Evolutionary conservation across 2,888 invertebrate species (phyloP).

Genomic region (Physocephala rufipes): DNA sequence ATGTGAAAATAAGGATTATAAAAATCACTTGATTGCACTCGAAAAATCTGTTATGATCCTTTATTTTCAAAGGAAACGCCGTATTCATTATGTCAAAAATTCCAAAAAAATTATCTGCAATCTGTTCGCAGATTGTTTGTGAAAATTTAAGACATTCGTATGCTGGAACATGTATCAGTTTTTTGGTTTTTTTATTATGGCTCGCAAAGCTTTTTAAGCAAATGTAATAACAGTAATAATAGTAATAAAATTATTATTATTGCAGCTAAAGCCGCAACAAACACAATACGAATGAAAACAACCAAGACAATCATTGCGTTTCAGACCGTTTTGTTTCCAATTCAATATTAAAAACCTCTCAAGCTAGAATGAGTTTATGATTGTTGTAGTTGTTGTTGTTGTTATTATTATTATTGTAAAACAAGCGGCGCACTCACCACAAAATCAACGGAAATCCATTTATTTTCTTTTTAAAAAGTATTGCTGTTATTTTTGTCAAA

Average conservation of each 20-base stretch:
- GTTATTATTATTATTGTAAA: slow-evolving; percentile 18
- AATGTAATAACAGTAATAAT: slow-evolving; percentile 54
- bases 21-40: too few relatives aligned
- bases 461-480: slow-evolving; percentile 26
- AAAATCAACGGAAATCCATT: slow-evolving; percentile 9
- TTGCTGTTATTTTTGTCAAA: slow-evolving; percentile 22
- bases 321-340: slow-evolving; percentile 2
- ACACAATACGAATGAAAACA: slow-evolving; percentile 27
- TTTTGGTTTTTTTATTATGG: slow-evolving; percentile 35
- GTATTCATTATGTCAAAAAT: too few relatives aligned
- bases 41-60: too few relatives aligned
- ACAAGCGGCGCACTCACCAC: neutral
- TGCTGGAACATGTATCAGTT: slow-evolving; percentile 47
- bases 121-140: neutral
- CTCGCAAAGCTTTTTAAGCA: slow-evolving; percentile 23
- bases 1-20: too few relatives aligned
- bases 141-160: slow-evolving; percentile 43
- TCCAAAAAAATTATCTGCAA: neutral
- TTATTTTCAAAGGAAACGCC: too few relatives aligned
- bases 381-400: slow-evolving; percentile 48
- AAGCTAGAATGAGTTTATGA: slow-evolving; percentile 15
- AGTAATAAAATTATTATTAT: slow-evolving; percentile 50
- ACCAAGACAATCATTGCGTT: slow-evolving; percentile 3
- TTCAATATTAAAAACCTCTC: slow-evolving; percentile 25
- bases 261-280: slow-evolving; percentile 49